Conservation (phyloP, 1,140 invertebrate genomes). For the Cyclargus thomasi region DNA sequence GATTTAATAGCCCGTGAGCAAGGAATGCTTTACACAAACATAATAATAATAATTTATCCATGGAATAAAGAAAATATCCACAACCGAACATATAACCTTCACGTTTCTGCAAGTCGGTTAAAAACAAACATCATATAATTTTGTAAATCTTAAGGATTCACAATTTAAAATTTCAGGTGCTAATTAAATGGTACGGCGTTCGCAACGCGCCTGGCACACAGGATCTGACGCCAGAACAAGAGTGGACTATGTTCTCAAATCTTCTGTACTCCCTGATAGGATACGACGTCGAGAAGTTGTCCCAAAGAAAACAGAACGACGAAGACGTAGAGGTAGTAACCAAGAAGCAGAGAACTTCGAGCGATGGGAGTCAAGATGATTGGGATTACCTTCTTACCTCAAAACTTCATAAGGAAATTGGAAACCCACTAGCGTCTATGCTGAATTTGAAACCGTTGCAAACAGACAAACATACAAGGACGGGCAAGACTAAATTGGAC, state of each 20-base stretch:
- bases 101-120: no score
- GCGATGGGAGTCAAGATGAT: slow-evolving; percentile 81
- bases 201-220: slow-evolving; percentile 90
- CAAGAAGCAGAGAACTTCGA: slow-evolving; percentile 79
- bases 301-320: slow-evolving; percentile 69
- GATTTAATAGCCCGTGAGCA: no score
- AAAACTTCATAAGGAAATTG: slow-evolving; percentile 70
- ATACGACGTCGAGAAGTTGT: slow-evolving; percentile 82
- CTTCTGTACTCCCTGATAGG: slow-evolving; percentile 81
- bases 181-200: slow-evolving; percentile 90
- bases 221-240: slow-evolving; percentile 84
- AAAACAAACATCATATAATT: no score
- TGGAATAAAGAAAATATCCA: no score
- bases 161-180: slow-evolving; percentile 61
- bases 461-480: slow-evolving; percentile 28
- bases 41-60: no score
- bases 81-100: no score
- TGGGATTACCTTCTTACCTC: slow-evolving; percentile 85
- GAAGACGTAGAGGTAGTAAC: slow-evolving; percentile 68
- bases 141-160: not conserved
- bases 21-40: no score
- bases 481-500: slow-evolving; percentile 26
- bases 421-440: slow-evolving; percentile 46
- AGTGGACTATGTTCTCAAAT: slow-evolving; percentile 88
- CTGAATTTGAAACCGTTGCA: slow-evolving; percentile 44